Evolutionary conservation across 2,797 vertebrate genomes (phyloP).

Genomic region (Microchirus variegatus): DNA sequence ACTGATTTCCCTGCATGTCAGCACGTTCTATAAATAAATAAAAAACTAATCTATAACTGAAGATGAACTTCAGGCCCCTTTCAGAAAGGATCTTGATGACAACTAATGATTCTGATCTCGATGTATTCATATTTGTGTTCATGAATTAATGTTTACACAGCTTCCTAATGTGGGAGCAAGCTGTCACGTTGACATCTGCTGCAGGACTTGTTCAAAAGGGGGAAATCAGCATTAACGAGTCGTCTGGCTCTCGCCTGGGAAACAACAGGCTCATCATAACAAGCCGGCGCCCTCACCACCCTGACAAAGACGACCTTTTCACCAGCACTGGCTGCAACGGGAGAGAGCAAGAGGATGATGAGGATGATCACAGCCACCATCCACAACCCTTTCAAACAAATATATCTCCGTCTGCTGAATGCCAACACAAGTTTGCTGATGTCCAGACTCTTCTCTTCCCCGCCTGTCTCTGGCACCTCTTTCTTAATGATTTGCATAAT

Average conservation of each 20-base stretch:
- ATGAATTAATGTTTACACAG: constrained; percentile 12
- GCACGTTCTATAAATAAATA: background rate
- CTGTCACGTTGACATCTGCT: constrained; percentile 37
- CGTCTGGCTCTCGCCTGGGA: constrained; percentile 15
- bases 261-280: constrained; percentile 37
- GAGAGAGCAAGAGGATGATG: constrained; percentile 30
- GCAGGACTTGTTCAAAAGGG: constrained; percentile 27
- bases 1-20: background rate
- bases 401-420: constrained; percentile 47
- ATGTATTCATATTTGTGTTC: background rate
- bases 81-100: background rate
- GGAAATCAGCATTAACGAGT: constrained; percentile 34
- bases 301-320: constrained; percentile 39
- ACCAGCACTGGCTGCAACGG: constrained; percentile 24
- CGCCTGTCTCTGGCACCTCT: constrained; percentile 40
- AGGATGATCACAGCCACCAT: constrained; percentile 34
- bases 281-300: constrained; percentile 3
- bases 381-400: constrained; percentile 45
- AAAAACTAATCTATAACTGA: background rate
- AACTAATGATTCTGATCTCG: constrained; percentile 7
- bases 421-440: constrained; percentile 55
- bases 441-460: constrained; percentile 39
- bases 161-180: constrained; percentile 17
- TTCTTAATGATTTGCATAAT: constrained; percentile 76
- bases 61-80: background rate